These are phyloP conservation scores for Hydroisotoma schaefferi DNA, from an alignment of 2,888 invertebrate genomes.

Conservation along the genomic window DNA sequence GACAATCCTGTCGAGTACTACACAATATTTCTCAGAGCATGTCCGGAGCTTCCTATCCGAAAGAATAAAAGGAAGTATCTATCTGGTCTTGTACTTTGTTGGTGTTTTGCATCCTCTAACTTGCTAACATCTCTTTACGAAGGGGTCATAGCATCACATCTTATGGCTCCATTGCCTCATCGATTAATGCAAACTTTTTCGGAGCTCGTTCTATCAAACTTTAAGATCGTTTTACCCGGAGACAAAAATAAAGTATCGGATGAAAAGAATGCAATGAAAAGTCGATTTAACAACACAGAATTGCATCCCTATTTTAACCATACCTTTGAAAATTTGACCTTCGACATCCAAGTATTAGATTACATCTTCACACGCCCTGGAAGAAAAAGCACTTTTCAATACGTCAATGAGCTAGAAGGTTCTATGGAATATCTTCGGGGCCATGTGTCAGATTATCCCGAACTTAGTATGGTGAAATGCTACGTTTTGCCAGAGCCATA, in stretches of 20 bases:
- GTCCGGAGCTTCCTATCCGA: not conserved
- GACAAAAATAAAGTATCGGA: not conserved
- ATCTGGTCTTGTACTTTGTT: not conserved
- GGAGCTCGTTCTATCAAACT: not conserved
- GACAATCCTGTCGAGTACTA: not conserved
- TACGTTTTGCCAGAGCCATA: not conserved
- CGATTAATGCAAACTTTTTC: not conserved
- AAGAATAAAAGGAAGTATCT: not conserved
- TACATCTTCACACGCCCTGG: not conserved
- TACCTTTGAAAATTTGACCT: not conserved
- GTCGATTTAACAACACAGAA: not conserved
- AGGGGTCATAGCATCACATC: not conserved
- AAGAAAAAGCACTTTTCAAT: not conserved
- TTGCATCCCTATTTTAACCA: not conserved
- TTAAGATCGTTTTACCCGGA: not conserved
- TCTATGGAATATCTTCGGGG: conserved; percentile 2
- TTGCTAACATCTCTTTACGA: not conserved
- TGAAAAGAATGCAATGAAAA: not conserved
- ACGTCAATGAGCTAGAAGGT: not conserved
- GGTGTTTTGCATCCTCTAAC: not conserved
- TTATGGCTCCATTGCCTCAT: not conserved
- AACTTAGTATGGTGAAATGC: too few relatives aligned
- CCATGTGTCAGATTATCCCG: not conserved
- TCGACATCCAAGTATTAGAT: not conserved
- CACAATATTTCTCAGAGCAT: not conserved